These are phyloP conservation scores for Martes martes DNA, from an alignment of 2,113 vertebrate genomes.

Conservation along the genomic window DNA sequence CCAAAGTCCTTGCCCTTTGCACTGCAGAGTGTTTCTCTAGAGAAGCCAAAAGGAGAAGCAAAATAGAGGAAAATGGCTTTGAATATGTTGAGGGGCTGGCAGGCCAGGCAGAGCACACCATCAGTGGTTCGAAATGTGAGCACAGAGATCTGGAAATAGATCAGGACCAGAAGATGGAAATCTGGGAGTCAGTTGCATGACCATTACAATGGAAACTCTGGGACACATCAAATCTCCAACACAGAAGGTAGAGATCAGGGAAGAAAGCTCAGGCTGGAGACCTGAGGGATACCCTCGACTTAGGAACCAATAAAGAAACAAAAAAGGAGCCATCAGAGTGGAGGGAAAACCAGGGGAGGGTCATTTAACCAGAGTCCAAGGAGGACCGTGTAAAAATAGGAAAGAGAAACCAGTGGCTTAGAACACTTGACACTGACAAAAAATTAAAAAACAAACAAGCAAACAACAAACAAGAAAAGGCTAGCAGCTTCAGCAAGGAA, in stretches of 20 bases:
- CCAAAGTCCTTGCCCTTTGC: not conserved
- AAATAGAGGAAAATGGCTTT: not conserved
- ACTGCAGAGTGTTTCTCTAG: not conserved
- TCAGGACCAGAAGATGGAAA: not conserved
- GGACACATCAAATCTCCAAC: not conserved
- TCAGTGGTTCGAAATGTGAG: not conserved
- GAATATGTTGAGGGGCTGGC: not conserved
- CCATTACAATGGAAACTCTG: rapidly evolving
- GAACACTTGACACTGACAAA: not conserved
- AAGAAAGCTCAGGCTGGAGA: not conserved
- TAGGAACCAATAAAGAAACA: not conserved
- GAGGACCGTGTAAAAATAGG: not conserved
- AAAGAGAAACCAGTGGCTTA: not conserved
- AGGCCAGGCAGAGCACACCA: not conserved
- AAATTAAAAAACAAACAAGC: not conserved
- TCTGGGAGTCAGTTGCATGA: not conserved
- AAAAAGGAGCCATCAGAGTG: not conserved
- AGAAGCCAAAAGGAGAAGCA: not conserved
- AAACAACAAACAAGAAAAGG: not conserved
- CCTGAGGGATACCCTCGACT: rapidly evolving
- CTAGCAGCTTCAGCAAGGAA: not conserved
- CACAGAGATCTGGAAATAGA: not conserved
- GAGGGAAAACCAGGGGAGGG: not conserved
- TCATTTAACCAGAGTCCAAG: not conserved
- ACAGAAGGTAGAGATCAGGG: not conserved